Evolutionary conservation across 1,140 invertebrate genomes (phyloP), one percentile per base, ranked within the genome.

Genomic region (Carcinoscorpius rotundicauda): DNA sequence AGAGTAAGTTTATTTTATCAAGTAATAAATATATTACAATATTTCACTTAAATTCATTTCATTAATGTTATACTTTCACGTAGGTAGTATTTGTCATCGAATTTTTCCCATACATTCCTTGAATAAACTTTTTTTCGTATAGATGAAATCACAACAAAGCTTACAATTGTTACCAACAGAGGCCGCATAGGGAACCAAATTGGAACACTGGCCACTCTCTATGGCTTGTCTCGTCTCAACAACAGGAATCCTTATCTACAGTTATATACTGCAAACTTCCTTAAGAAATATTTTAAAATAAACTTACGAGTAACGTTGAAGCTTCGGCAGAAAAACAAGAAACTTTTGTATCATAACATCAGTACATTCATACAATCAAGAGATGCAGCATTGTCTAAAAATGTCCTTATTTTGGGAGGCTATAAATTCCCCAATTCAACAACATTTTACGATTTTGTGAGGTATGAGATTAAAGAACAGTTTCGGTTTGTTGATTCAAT

Each of bases 171-270:
- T 49, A 48, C 11, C 6, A 66, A 66, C 48, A 10, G 81, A 66
- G 83, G 82, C 48, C 73, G 83, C 63, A 69, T 86, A 61, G 85
- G 84, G 56, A 85, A 85, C 73, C 82, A 83, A 70, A 85, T 85
- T 72, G 84, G 82, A 80, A 82, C 84, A 66, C 85, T 84, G 66
- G 82, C 81, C 0, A 81, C 82, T 0, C 80, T 84, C 4, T 84
- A 82, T 81, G 83, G 83, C 0, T 74, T 77, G 71, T 80, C 72
- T 69, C 63, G 81, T 64, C 74, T 80, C 60, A 84, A 83, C 6
- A 81, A 82, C 4, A 73, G 84, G 4, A 6, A 55, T 6, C 6
- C 53, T 6, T 6, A 6, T 6, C 53, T 55, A n/a, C 6, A 6
- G 53, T n/a, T 6, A 55, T 55, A n/a, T n/a, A 55, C 6, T n/a